Evolutionary conservation across 2,797 vertebrate species (phyloP).

Genomic region (Hyperoplus immaculatus): DNA sequence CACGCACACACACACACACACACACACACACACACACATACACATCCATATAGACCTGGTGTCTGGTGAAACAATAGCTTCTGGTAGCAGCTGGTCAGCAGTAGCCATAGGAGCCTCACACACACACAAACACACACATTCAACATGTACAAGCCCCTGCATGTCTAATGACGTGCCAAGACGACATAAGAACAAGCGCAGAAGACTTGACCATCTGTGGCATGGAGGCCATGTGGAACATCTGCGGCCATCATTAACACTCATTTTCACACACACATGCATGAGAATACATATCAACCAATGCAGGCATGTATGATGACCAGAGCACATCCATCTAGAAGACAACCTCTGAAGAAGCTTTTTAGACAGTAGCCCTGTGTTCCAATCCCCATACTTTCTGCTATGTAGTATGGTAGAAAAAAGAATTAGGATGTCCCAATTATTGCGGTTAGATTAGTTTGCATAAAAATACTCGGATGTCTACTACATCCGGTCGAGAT

Average conservation of each 20-base stretch:
- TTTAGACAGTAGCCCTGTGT: too few relatives aligned
- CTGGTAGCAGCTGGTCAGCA: slow-evolving; percentile 78
- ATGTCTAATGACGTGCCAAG: slow-evolving; percentile 74
- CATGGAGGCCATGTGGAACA: slow-evolving; percentile 57
- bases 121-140: slow-evolving; percentile 26
- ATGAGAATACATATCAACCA: slow-evolving; percentile 30
- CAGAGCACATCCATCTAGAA: background rate
- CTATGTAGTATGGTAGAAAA: too few relatives aligned
- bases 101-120: slow-evolving; percentile 44
- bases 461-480: too few relatives aligned
- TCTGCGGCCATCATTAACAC: slow-evolving; percentile 72
- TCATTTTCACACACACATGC: slow-evolving; percentile 37
- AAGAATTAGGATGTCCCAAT: too few relatives aligned
- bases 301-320: slow-evolving; percentile 15
- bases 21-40: slow-evolving; percentile 39
- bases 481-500: too few relatives aligned
- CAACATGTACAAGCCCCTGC: slow-evolving; percentile 63
- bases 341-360: too few relatives aligned
- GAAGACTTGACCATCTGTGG: slow-evolving; percentile 75
- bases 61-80: slow-evolving; percentile 70
- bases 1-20: slow-evolving; percentile 4
- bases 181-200: slow-evolving; percentile 62
- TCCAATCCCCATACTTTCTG: background rate
- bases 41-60: slow-evolving; percentile 24
- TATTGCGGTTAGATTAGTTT: too few relatives aligned